Evolutionary conservation across 1,140 invertebrate species (phyloP).

Genomic region (Drosophila melanogaster): Release_6_plus_ISO1_MT NC_004354.4:18651501-18652000

Average conservation of each 20-base stretch:
- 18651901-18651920: slow-evolving; percentile 31
- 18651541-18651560: not conserved
- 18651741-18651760: slow-evolving; percentile 97
- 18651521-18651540: slow-evolving; percentile 29
- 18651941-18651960: slow-evolving; percentile 44
- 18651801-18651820: slow-evolving; percentile 79
- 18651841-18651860: slow-evolving; percentile 24
- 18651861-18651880: slow-evolving; percentile 21
- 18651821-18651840: slow-evolving; percentile 2
- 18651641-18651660: slow-evolving; percentile 87
- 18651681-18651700: slow-evolving; percentile 97
- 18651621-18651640: slow-evolving; percentile 65
- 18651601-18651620: slow-evolving; percentile 11
- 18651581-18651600: slow-evolving; percentile 33
- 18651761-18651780: slow-evolving; percentile 91
- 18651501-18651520: slow-evolving; percentile 36
- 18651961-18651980: slow-evolving; percentile 57
- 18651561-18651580: not conserved
- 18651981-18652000: slow-evolving; percentile 2
- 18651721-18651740: slow-evolving; percentile 98
- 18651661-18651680: slow-evolving; percentile 91
- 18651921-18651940: slow-evolving; percentile 25
- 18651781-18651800: slow-evolving; percentile 86
- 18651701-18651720: slow-evolving; percentile 97
- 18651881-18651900: slow-evolving; percentile 17